phyloP scores from a whole-genome alignment of 2,888 invertebrate genomes.

The Diloba caeruleocephala region DNA sequence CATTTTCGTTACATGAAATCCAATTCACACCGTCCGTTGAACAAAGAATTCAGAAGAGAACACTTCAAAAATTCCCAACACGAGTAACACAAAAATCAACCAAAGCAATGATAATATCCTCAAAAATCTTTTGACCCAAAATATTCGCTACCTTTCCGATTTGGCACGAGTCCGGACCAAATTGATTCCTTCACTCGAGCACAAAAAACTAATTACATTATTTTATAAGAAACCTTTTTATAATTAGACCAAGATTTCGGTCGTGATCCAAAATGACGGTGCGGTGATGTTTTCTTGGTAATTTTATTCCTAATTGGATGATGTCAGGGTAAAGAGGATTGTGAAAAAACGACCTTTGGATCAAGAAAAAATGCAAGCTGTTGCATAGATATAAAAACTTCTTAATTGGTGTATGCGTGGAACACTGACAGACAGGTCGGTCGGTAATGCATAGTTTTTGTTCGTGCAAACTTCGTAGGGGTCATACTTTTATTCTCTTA shows the following conservation, averaged over 20 bases:
- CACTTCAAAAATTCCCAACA: no score
- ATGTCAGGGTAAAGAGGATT: constrained; percentile 71
- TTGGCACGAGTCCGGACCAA: constrained; percentile 76
- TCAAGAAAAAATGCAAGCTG: constrained; percentile 39
- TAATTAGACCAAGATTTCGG: constrained; percentile 72
- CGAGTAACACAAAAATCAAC: constrained; percentile 5
- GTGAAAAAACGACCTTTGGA: constrained; percentile 45
- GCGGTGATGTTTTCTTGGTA: constrained; percentile 64
- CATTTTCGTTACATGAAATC: no score
- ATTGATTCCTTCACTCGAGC: constrained; percentile 78
- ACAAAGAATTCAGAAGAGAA: no score
- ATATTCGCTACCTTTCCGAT: constrained; percentile 51
- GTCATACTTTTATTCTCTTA: constrained; percentile 14
- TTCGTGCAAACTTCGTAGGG: constrained; percentile 2
- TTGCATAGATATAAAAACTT: constrained; percentile 51
- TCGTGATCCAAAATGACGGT: constrained; percentile 62
- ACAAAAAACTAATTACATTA: constrained; percentile 80
- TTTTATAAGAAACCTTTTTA: constrained; percentile 68
- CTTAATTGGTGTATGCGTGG: constrained; percentile 37
- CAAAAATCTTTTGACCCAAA: constrained; percentile 42
- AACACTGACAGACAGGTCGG: constrained; percentile 32
- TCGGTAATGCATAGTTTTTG: constrained; percentile 37
- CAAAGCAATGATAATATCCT: constrained; percentile 19
- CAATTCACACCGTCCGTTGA: no score
- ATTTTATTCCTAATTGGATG: constrained; percentile 74